Evolutionary conservation across 2,113 vertebrate genomes (phyloP).

Genomic region (Mungos mungo): DNA sequence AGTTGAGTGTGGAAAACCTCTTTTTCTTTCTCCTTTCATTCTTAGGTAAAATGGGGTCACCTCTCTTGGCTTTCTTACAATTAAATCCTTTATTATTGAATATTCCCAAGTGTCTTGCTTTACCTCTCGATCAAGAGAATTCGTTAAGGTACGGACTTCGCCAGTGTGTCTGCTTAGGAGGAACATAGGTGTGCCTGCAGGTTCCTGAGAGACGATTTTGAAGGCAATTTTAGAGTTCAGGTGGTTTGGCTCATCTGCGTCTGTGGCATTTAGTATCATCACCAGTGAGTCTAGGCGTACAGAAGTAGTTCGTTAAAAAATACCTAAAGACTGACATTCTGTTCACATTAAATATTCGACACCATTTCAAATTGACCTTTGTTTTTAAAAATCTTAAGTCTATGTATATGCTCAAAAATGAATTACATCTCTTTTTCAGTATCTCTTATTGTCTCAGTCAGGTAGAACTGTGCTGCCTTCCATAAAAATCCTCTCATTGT

Average conservation of each 20-base stretch:
- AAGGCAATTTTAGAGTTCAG: constrained; percentile 87
- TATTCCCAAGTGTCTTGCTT: constrained; percentile 25
- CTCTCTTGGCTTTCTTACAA: neutral
- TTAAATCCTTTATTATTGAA: neutral
- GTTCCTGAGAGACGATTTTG: constrained; percentile 86
- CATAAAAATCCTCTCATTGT: neutral
- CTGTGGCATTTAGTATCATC: constrained; percentile 91
- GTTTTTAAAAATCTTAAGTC: neutral
- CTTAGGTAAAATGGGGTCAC: neutral
- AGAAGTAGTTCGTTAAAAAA: neutral
- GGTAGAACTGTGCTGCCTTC: neutral
- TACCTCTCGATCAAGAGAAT: constrained; percentile 94
- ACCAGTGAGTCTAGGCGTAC: constrained; percentile 87
- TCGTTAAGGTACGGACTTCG: constrained; percentile 84
- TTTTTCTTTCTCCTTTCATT: neutral
- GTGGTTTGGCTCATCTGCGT: constrained; percentile 88
- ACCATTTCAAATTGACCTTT: neutral
- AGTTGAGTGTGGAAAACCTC: neutral
- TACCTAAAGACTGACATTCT: neutral
- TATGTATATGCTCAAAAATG: neutral
- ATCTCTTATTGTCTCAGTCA: neutral
- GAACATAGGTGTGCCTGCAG: constrained; percentile 87
- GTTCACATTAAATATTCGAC: neutral
- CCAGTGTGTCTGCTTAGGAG: constrained; percentile 87
- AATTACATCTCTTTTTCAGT: neutral